Percentiles rank a stretch among this genome's conserved stretches.
These are phyloP conservation scores for Eupithecia tripunctaria DNA, from an alignment of 2,888 invertebrate genomes.

Conservation along the genomic window DNA sequence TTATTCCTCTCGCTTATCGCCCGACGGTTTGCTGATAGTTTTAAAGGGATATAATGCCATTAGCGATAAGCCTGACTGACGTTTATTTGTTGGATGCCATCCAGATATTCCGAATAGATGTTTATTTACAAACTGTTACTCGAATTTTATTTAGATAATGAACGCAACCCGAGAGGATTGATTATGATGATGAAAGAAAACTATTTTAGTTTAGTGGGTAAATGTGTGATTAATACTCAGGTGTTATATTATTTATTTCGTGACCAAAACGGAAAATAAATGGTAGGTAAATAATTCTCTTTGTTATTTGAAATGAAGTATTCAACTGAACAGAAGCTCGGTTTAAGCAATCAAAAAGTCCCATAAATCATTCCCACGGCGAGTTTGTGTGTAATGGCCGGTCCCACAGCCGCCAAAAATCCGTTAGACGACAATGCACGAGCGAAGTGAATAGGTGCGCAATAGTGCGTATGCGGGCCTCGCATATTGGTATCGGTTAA, in stretches of 20 bases:
- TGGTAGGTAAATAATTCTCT: neutral
- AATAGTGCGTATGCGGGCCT: constrained; percentile 62
- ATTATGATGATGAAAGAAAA: constrained; percentile 4
- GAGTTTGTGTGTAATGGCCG: constrained; percentile 39
- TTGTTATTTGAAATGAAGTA: neutral
- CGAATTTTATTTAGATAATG: constrained; percentile 35
- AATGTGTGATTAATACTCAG: neutral
- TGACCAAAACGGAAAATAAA: neutral
- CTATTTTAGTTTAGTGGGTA: neutral
- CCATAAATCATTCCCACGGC: constrained; percentile 27
- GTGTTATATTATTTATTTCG: neutral
- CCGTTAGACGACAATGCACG: constrained; percentile 50
- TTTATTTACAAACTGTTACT: constrained; percentile 45
- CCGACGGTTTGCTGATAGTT: constrained; percentile 56
- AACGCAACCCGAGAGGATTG: constrained; percentile 14
- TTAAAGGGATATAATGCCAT: constrained; percentile 55
- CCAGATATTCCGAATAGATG: constrained; percentile 44
- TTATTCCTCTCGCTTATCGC: constrained; percentile 54
- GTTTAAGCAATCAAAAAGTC: constrained; percentile 2
- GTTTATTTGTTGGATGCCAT: constrained; percentile 48
- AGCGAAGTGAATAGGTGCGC: constrained; percentile 51
- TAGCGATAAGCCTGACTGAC: constrained; percentile 56
- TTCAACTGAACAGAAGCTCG: neutral
- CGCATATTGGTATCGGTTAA: constrained; percentile 50
- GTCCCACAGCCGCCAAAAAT: constrained; percentile 53